These are phyloP conservation scores for Corythoichthys intestinalis DNA, from an alignment of 2,113 vertebrate genomes.

Conservation along the genomic window DNA sequence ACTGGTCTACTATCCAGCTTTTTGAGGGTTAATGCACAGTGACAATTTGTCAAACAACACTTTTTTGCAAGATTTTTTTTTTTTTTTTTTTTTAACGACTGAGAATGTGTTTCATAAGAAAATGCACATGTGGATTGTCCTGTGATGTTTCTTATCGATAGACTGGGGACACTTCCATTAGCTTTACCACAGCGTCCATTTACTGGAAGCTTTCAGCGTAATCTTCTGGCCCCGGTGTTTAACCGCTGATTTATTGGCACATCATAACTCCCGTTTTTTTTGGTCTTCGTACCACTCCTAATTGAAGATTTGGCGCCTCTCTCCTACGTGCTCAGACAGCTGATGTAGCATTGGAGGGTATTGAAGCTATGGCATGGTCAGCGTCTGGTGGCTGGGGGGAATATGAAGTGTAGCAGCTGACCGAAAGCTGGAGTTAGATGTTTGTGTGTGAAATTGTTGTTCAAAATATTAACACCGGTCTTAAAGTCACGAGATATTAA, in stretches of 20 bases:
- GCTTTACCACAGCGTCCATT: slow-evolving; percentile 3
- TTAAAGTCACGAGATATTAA: neutral
- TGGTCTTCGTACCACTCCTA: slow-evolving; percentile 2
- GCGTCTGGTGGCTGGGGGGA: neutral
- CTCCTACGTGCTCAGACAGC: slow-evolving; percentile 5
- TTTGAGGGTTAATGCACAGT: too few species aligned
- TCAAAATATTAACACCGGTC: neutral
- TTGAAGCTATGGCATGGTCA: neutral
- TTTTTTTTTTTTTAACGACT: too few species aligned
- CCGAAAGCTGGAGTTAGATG: neutral
- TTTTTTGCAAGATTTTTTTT: neutral
- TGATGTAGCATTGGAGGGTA: slow-evolving; percentile 2
- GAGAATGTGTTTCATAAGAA: neutral
- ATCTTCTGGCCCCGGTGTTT: slow-evolving; percentile 4
- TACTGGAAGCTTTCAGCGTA: slow-evolving; percentile 8
- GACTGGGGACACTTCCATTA: neutral
- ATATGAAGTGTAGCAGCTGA: neutral
- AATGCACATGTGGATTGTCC: neutral
- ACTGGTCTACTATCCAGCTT: too few species aligned
- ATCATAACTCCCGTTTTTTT: neutral
- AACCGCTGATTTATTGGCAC: slow-evolving; percentile 8
- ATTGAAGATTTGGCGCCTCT: slow-evolving; percentile 5
- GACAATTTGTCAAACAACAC: too few species aligned
- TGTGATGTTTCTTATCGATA: neutral
- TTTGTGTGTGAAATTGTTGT: neutral